These are phyloP conservation scores for Varanus salvator DNA, from an alignment of 2,113 vertebrate genomes.

Conservation along the genomic window DNA sequence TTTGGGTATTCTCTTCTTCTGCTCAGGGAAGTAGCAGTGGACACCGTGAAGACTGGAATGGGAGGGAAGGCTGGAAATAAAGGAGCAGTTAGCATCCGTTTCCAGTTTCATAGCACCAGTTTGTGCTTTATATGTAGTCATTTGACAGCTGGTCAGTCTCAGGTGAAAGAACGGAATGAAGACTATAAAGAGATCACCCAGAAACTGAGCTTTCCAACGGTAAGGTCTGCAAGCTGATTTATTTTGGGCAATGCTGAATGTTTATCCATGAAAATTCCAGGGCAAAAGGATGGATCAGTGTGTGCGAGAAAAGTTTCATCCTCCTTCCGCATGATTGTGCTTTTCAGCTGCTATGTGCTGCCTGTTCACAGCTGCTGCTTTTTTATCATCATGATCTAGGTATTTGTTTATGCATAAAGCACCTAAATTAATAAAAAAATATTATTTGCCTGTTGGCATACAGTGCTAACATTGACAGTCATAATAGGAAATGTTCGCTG, in stretches of 20 bases:
- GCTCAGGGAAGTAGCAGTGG: slow-evolving; percentile 82
- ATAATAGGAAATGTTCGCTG: not conserved
- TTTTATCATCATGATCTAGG: too few species aligned
- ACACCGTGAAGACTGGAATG: slow-evolving; percentile 86
- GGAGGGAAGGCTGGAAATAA: slow-evolving; percentile 85
- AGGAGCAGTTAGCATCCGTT: slow-evolving; percentile 83
- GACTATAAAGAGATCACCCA: slow-evolving; percentile 86
- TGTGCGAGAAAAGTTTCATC: not conserved
- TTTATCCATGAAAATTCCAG: not conserved
- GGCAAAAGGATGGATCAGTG: not conserved
- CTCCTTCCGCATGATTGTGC: not conserved
- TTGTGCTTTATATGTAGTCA: slow-evolving; percentile 86
- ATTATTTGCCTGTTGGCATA: not conserved
- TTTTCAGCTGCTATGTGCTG: not conserved
- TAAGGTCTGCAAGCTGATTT: slow-evolving; percentile 55
- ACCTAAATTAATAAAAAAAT: not conserved
- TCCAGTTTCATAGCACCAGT: slow-evolving; percentile 82
- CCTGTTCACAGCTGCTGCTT: not conserved
- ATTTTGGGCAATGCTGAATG: not conserved
- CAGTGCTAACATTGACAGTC: not conserved
- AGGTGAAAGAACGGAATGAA: slow-evolving; percentile 85
- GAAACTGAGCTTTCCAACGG: slow-evolving; percentile 83
- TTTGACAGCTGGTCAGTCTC: slow-evolving; percentile 83
- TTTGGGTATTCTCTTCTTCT: not conserved
- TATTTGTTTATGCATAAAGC: not conserved